These are phyloP conservation scores for Baronia brevicornis DNA, from an alignment of 2,888 invertebrate genomes.

Conservation along the genomic window DNA sequence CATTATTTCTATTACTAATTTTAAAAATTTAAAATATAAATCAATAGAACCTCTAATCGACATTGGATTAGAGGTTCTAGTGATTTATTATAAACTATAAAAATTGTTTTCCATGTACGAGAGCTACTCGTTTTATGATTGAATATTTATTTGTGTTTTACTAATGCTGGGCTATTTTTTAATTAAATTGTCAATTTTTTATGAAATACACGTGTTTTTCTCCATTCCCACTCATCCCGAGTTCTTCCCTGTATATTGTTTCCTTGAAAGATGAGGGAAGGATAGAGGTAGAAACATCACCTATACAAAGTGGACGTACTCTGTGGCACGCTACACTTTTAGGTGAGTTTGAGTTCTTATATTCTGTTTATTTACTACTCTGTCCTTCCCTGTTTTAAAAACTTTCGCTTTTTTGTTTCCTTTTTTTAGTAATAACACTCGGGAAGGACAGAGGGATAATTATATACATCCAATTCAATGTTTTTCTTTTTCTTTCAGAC, in stretches of 20 bases:
- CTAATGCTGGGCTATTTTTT: constrained; percentile 34
- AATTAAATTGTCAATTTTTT: constrained; percentile 47
- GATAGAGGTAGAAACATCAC: constrained; percentile 66
- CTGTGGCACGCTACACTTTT: constrained; percentile 58
- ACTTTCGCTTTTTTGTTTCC: constrained; percentile 20
- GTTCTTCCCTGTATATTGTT: constrained; percentile 46
- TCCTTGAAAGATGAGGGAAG: constrained; percentile 47
- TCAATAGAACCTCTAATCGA: constrained; percentile 6
- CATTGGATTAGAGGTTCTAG: constrained; percentile 4
- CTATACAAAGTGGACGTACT: constrained; percentile 64
- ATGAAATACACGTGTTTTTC: constrained; percentile 33
- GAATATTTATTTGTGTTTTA: constrained; percentile 17
- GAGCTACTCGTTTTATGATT: constrained; percentile 13
- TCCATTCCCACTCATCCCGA: constrained; percentile 36
- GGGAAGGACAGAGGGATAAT: constrained; percentile 64
- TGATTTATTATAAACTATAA: constrained; percentile 2
- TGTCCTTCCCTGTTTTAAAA: constrained; percentile 77
- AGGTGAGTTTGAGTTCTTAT: constrained; percentile 57
- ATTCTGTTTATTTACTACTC: constrained; percentile 54
- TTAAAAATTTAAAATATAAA: constrained; percentile 7
- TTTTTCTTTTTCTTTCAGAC: constrained; percentile 42
- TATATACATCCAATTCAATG: constrained; percentile 17
- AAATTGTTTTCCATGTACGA: constrained; percentile 9
- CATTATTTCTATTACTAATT: constrained; percentile 9
- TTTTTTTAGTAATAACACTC: constrained; percentile 30